Conservation (phyloP, 2,888 invertebrate species). For the Drosophila affinis region DNA sequence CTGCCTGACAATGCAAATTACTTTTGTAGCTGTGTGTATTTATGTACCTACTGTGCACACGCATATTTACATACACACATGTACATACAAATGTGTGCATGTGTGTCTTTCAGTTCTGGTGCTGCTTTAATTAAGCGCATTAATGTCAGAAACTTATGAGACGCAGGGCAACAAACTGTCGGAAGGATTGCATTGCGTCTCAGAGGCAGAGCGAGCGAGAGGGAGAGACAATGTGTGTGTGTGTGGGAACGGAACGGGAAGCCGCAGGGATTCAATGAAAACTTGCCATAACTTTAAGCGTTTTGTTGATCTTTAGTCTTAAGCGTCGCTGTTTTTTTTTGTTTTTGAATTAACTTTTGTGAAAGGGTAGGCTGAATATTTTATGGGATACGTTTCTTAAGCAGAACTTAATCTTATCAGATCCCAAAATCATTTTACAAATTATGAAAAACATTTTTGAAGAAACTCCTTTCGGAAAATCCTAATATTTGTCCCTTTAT, state of each 20-base stretch:
- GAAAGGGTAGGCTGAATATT: slow-evolving; percentile 6
- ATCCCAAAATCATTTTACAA: no score
- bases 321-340: slow-evolving; percentile 41
- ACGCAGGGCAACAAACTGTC: slow-evolving; percentile 27
- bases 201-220: background rate
- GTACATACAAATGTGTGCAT: slow-evolving; percentile 32
- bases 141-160: slow-evolving; percentile 75
- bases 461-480: no score
- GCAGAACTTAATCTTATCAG: background rate
- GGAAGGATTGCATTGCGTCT: background rate
- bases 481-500: no score
- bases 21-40: slow-evolving; percentile 47
- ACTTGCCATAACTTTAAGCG: slow-evolving; percentile 64
- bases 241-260: slow-evolving; percentile 21
- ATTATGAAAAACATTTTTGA: no score
- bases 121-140: slow-evolving; percentile 77
- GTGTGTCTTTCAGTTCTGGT: slow-evolving; percentile 58
- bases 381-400: background rate
- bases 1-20: slow-evolving; percentile 56
- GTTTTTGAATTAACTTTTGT: background rate
- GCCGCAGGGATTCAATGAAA: slow-evolving; percentile 38
- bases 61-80: background rate
- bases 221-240: slow-evolving; percentile 10
- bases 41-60: slow-evolving; percentile 40
- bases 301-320: slow-evolving; percentile 72